These are phyloP conservation scores for Endomychus coccineus DNA, from an alignment of 2,888 invertebrate species.

Conservation along the genomic window DNA sequence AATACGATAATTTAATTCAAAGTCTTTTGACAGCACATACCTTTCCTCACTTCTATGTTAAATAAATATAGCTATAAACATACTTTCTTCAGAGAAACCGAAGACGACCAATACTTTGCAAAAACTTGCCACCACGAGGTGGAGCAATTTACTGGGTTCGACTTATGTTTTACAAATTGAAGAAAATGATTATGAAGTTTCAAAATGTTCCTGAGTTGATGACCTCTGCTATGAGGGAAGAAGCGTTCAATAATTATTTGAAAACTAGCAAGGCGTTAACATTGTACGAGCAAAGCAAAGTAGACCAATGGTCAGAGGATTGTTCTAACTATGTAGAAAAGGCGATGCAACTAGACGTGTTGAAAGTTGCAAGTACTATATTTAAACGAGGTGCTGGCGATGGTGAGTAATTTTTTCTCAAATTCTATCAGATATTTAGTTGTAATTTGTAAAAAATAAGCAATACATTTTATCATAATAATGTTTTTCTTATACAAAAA, in stretches of 20 bases:
- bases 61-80: too few relatives aligned
- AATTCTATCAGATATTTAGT: too few relatives aligned
- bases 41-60: too few relatives aligned
- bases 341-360: slow-evolving; percentile 61
- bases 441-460: too few relatives aligned
- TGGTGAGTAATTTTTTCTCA: slow-evolving; percentile 4
- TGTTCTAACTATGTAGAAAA: slow-evolving; percentile 58
- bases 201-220: slow-evolving; percentile 68
- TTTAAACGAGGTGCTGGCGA: slow-evolving; percentile 10
- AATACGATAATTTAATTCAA: too few relatives aligned
- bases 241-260: slow-evolving; percentile 73
- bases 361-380: slow-evolving; percentile 46
- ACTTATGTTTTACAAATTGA: slow-evolving; percentile 69
- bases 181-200: slow-evolving; percentile 71
- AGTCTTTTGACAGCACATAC: too few relatives aligned
- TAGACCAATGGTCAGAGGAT: slow-evolving; percentile 60
- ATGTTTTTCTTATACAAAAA: too few relatives aligned
- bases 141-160: slow-evolving; percentile 84
- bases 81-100: slow-evolving; percentile 51
- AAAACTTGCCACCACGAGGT: slow-evolving; percentile 71
- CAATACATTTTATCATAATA: too few relatives aligned
- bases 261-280: slow-evolving; percentile 67
- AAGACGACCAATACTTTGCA: slow-evolving; percentile 60
- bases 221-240: slow-evolving; percentile 63
- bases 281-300: slow-evolving; percentile 65